Conservation (phyloP, 2,113 vertebrate genomes). For the Rattus norvegicus region GRCr8 NC_086022.1:178306001-178306500, state of each 20-base stretch:
- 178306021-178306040: background rate
- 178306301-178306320: too few relatives aligned
- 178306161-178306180: background rate
- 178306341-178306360: too few relatives aligned
- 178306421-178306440: background rate
- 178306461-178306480: background rate
- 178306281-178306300: background rate
- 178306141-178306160: constrained; percentile 41
- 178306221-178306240: background rate
- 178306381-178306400: too few relatives aligned
- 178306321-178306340: background rate
- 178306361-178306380: rapidly evolving
- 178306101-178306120: background rate
- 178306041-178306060: background rate
- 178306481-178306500: background rate
- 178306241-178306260: background rate
- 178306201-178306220: background rate
- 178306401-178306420: too few relatives aligned
- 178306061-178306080: background rate
- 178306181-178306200: background rate
- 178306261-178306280: background rate
- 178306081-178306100: background rate
- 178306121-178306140: background rate
- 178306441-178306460: background rate
- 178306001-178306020: background rate